These are phyloP conservation scores for Ommatoiulus sabulosus DNA, from an alignment of 2,888 invertebrate species.

Conservation along the genomic window DNA sequence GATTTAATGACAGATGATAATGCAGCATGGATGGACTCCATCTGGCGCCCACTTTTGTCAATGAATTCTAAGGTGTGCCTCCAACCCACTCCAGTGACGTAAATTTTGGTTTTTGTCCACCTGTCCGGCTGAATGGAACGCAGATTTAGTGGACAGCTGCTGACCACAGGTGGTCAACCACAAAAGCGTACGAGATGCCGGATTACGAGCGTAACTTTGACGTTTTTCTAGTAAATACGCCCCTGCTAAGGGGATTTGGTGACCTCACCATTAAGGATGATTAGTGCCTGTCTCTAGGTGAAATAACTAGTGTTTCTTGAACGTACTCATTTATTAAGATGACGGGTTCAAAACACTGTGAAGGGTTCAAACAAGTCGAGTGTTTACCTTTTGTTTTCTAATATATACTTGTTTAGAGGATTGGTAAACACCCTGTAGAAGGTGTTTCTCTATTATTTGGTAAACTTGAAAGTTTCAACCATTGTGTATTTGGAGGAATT, in stretches of 20 bases:
- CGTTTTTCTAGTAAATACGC: background rate
- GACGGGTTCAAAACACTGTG: too few relatives aligned
- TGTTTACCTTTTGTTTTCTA: too few relatives aligned
- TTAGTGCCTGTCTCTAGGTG: background rate
- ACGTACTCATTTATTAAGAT: too few relatives aligned
- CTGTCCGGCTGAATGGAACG: background rate
- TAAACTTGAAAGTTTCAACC: too few relatives aligned
- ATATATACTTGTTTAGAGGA: too few relatives aligned
- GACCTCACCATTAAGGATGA: background rate
- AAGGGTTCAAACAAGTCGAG: too few relatives aligned
- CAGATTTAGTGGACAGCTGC: constrained; percentile 21
- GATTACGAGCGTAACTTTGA: background rate
- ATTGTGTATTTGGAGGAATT: too few relatives aligned
- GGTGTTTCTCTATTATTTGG: too few relatives aligned
- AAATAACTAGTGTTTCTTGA: background rate
- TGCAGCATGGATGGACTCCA: background rate
- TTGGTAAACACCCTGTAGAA: too few relatives aligned
- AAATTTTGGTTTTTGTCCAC: background rate
- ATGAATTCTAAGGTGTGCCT: constrained; percentile 14
- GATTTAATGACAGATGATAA: background rate
- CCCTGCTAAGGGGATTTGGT: constrained; percentile 18
- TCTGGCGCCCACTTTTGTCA: background rate
- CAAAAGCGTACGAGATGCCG: background rate
- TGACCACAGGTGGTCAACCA: background rate
- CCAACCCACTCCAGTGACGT: background rate